Percentiles rank a stretch among this genome's conserved stretches.
These are phyloP conservation scores for Maniola hyperantus DNA, from an alignment of 2,888 invertebrate genomes.

Conservation along the genomic window DNA sequence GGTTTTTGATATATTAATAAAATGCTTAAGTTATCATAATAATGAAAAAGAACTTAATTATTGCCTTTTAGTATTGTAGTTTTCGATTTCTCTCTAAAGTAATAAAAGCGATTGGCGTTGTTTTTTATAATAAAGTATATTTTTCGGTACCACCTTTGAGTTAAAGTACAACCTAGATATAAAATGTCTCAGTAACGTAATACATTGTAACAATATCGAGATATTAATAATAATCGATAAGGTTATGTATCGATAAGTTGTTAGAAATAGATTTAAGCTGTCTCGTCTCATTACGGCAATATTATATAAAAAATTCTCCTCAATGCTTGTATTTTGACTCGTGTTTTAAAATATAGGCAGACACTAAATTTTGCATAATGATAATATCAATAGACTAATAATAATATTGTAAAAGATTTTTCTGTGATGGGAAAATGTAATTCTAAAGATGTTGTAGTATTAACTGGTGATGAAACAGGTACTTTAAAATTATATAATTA, in stretches of 20 bases:
- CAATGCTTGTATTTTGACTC: conserved; percentile 60
- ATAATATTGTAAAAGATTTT: conserved; percentile 53
- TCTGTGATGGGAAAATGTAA: conserved; percentile 79
- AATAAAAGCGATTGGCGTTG: conserved; percentile 70
- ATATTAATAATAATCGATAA: conserved; percentile 70
- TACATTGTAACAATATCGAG: conserved; percentile 69
- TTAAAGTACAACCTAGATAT: conserved; percentile 81
- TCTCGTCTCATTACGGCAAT: conserved; percentile 77
- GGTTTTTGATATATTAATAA: conserved; percentile 61
- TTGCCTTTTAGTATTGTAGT: conserved; percentile 71
- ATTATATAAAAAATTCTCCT: conserved; percentile 60
- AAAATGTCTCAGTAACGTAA: conserved; percentile 73
- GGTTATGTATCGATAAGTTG: conserved; percentile 51
- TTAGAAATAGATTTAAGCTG: conserved; percentile 68
- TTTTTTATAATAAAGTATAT: conserved; percentile 70
- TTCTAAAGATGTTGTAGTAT: conserved; percentile 76
- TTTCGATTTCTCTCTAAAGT: conserved; percentile 67
- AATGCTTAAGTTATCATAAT: conserved; percentile 69
- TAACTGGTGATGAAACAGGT: conserved; percentile 69
- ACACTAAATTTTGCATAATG: conserved; percentile 74
- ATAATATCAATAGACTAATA: conserved; percentile 79
- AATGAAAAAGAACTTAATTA: conserved; percentile 59
- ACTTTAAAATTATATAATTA: conserved; percentile 46
- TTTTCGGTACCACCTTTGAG: conserved; percentile 81
- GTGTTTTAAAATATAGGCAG: conserved; percentile 68